Evolutionary conservation across 2,888 invertebrate genomes (phyloP), one percentile per base, ranked within the genome.

Genomic region (Ophioninae sp.): DNA sequence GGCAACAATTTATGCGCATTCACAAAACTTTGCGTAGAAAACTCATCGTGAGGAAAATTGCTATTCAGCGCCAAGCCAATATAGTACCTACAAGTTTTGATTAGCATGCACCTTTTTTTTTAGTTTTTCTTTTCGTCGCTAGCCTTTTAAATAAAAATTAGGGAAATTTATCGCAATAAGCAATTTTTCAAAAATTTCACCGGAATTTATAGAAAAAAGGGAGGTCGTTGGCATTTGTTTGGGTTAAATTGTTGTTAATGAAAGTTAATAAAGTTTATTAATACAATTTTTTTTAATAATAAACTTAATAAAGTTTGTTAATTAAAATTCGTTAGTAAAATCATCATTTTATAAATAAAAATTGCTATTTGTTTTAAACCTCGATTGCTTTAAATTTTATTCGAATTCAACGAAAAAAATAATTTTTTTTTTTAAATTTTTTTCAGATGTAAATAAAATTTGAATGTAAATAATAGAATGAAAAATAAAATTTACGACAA

Each of bases 191-290:
- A 62, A 62, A 20, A 21, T 59, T 59, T 21, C 20, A 61, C 6
- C 39, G 6, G 23, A 64, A 64, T 65, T 37, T 23, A 41, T 57
- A 64, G 74, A 64, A 74, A 62, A 67, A 70, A 57, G 56, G n/a
- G 37, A 62, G 67, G 13, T 10, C 56, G 7, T 44, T 23, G 8
- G 41, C 7, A 30, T 8, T 7, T 37, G 13, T 20, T 74, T 59
- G 30, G 30, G 30, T 30, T n/a, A n/a, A n/a, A 20, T 57, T 8
- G 62, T 20, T 8, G 13, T 21, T 59, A 41, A 21, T 30, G 5
- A 30, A 17, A 10, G 37, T 37, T 37, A 1, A 44, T 20, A 5
- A n/a, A 8, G 7, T 30, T 7, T 37, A 30, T 10, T 20, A 20
- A 20, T 13, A 44, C n/a, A n/a, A n/a, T n/a, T n/a, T n/a, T n/a